Evolutionary conservation across 2,113 vertebrate species (phyloP).

Genomic region (Herpetotheres cachinnans): DNA sequence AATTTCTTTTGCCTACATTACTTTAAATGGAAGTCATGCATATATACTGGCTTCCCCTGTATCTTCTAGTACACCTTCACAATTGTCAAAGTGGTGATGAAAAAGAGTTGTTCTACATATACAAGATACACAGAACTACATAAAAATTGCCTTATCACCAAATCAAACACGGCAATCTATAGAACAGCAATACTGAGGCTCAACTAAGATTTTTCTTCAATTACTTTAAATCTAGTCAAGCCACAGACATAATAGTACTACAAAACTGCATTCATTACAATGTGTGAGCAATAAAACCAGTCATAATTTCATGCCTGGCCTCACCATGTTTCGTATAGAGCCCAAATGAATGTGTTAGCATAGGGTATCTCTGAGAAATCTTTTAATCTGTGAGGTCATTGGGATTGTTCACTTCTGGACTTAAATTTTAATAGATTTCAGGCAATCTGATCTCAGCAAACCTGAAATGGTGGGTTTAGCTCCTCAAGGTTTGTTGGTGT

Average conservation of each 20-base stretch:
- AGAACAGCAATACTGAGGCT: background rate
- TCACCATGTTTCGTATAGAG: background rate
- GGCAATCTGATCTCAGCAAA: background rate
- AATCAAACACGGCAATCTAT: background rate
- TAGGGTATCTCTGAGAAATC: background rate
- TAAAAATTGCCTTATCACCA: background rate
- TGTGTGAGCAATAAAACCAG: background rate
- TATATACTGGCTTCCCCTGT: background rate
- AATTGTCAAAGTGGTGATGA: background rate
- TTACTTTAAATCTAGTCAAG: background rate
- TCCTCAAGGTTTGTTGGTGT: background rate
- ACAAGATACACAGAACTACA: background rate
- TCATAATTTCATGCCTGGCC: background rate
- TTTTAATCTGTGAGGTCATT: background rate
- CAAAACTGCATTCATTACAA: background rate
- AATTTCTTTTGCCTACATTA: background rate
- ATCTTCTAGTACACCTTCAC: background rate
- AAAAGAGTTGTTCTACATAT: background rate
- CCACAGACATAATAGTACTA: background rate
- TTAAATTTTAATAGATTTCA: background rate
- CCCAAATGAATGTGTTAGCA: rapidly evolving
- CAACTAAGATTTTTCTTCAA: background rate
- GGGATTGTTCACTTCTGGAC: background rate
- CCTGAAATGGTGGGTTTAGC: background rate
- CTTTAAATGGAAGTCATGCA: background rate